phyloP scores from a whole-genome alignment of 2,113 vertebrate genomes.

The Cervus canadensis region DNA sequence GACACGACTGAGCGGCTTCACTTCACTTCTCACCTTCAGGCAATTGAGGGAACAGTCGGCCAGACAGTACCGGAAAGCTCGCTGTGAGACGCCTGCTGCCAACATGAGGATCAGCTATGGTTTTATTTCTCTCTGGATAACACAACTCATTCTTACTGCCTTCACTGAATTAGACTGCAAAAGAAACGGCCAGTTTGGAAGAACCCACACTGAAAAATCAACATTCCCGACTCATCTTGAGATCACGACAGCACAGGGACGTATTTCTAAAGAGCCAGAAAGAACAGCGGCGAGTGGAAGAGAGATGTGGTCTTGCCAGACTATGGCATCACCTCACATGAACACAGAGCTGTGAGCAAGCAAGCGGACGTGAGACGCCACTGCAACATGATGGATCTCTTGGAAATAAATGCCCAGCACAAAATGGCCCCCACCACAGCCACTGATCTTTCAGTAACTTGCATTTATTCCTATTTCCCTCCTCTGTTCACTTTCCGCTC shows the following conservation, averaged over 20 bases:
- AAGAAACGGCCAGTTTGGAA: slow-evolving; percentile 67
- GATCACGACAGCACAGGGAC: slow-evolving; percentile 63
- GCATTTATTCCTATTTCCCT: slow-evolving; percentile 21
- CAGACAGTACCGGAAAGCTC: slow-evolving; percentile 27
- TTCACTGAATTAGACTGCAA: slow-evolving; percentile 58
- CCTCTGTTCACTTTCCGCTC: neutral
- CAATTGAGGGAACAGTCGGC: slow-evolving; percentile 22
- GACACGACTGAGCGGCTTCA: no score
- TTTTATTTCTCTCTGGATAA: slow-evolving; percentile 69
- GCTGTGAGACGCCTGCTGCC: slow-evolving; percentile 23
- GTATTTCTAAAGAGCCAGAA: slow-evolving; percentile 58
- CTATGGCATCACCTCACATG: slow-evolving; percentile 48
- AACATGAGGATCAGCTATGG: slow-evolving; percentile 60
- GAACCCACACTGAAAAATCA: slow-evolving; percentile 37
- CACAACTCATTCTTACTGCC: slow-evolving; percentile 29
- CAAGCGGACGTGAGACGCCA: fast-evolving
- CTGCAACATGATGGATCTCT: slow-evolving; percentile 43
- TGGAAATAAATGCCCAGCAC: slow-evolving; percentile 24
- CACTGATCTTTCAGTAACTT: neutral
- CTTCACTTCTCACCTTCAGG: neutral
- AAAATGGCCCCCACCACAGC: neutral
- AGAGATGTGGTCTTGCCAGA: slow-evolving; percentile 63
- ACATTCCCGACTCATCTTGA: slow-evolving; percentile 48
- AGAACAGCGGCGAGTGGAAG: neutral
- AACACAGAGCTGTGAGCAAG: slow-evolving; percentile 1